Base-by-base conservation (phyloP, 2,888 invertebrate species). In the Caenorhabditis sinica region DNA sequence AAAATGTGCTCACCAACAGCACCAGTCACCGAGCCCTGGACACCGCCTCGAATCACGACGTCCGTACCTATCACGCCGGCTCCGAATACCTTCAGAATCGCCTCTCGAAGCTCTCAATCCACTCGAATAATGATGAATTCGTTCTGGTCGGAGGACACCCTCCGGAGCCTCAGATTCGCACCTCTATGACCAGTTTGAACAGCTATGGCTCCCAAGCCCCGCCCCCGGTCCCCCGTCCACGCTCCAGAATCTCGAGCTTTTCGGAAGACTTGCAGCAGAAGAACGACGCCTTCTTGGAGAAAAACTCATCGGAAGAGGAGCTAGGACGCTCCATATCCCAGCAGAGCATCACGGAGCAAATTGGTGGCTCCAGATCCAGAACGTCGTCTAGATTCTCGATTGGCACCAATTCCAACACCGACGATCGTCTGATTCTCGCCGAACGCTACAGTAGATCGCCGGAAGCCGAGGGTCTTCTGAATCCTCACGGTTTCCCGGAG, bases 51-150 rank as follows among this genome's bases (percentile, higher is more conserved):
- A 40, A 25, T 33, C 66, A 65, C 15, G 72, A 66, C 66, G 82
- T 82, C 3, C 33, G 82, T n/a, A 76, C 76, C 1, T 76, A 65
- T 36, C 75, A 76, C 49, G 76, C 76, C 40, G 82, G 60, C 23
- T 82, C 82, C 9, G 82, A 82, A 23, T 71, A 72, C 45, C 60
- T 82, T 40, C 75, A 82, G 49, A 68, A 82, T 51, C 61, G 63
- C 15, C 71, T 82, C 30, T 72, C 66, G 60, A 76, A 82, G 28
- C 58, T 86, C 2, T 86, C 86, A n/a, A 85, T 86, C 17, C 86
- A 83, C 53, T 83, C 86, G 43, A 86, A 85, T 51, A 83, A 85
- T 51, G 86, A 86, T 40, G 86, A 86, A 40, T 86, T 86, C 56
- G 86, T 86, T 36, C 71, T 86, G 23, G 75, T 85, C 20, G 83